Evolutionary conservation across 2,113 vertebrate genomes (phyloP).

Genomic region (Calyptommatus sinebrachiatus): DNA sequence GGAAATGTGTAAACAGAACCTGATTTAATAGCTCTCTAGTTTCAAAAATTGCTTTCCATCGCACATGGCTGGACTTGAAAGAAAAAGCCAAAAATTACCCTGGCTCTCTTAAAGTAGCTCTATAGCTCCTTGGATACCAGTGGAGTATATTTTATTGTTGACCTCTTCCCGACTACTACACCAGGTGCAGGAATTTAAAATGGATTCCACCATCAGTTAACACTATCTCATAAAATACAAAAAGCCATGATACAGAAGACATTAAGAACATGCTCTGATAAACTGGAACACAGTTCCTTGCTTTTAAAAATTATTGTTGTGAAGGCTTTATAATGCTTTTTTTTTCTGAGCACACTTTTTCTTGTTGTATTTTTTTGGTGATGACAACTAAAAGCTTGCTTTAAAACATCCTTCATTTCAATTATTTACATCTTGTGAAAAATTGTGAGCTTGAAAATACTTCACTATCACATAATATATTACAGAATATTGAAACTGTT

Average conservation of each 20-base stretch:
- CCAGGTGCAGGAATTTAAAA: conserved; percentile 35
- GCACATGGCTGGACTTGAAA: neutral
- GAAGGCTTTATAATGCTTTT: conserved; percentile 62
- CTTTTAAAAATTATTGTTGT: conserved; percentile 22
- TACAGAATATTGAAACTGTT: conserved; percentile 82
- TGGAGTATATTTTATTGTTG: conserved; percentile 41
- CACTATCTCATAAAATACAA: conserved; percentile 44
- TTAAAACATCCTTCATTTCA: conserved; percentile 61
- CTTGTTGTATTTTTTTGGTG: conserved; percentile 35
- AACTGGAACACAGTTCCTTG: conserved; percentile 44
- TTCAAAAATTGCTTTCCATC: neutral
- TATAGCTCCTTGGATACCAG: neutral
- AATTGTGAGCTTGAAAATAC: conserved; percentile 83
- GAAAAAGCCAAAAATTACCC: neutral
- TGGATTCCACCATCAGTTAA: conserved; percentile 34
- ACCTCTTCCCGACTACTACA: neutral
- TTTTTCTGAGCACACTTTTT: conserved; percentile 46
- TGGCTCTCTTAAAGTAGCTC: neutral
- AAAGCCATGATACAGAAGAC: conserved; percentile 36
- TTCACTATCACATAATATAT: conserved; percentile 82
- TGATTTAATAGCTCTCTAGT: neutral
- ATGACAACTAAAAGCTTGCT: conserved; percentile 79
- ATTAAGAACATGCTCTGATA: conserved; percentile 41
- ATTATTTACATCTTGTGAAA: conserved; percentile 87
- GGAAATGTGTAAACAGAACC: no score